Conservation (phyloP, 2,797 vertebrate species). For the Phoeniculus purpureus region DNA sequence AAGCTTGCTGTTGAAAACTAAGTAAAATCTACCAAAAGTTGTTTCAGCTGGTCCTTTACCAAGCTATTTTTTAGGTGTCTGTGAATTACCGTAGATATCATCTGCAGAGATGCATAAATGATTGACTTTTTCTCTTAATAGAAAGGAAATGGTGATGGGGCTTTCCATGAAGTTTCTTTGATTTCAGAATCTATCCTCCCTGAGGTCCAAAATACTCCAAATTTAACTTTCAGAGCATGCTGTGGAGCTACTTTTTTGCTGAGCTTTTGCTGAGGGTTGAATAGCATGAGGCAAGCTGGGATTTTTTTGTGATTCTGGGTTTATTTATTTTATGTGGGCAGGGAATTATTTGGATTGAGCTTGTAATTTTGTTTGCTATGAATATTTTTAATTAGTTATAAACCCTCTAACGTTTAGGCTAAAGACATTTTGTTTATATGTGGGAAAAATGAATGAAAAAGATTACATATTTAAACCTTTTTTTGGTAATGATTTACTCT, state of each 20-base stretch:
- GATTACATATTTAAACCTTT: conserved; percentile 37
- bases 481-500: conserved; percentile 42
- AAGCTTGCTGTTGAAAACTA: neutral
- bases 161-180: conserved; percentile 66
- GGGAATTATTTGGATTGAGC: conserved; percentile 54
- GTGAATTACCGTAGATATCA: conserved; percentile 1
- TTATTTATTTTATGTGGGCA: conserved; percentile 68
- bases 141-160: conserved; percentile 65
- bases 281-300: conserved; percentile 55
- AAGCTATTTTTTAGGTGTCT: neutral
- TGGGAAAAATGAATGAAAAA: conserved; percentile 23
- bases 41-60: neutral
- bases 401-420: conserved; percentile 30
- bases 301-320: conserved; percentile 47
- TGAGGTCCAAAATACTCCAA: conserved; percentile 67
- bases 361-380: conserved; percentile 58
- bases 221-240: conserved; percentile 66
- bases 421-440: conserved; percentile 48
- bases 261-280: conserved; percentile 64
- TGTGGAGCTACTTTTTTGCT: conserved; percentile 66
- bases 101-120: conserved; percentile 58
- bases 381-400: conserved; percentile 60
- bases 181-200: conserved; percentile 71
- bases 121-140: conserved; percentile 37
- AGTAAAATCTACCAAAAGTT: neutral